Conservation (phyloP, 30 jellyfish, hydroid and myxozoan genomes). For the Phacellophora camtschatica region DNA sequence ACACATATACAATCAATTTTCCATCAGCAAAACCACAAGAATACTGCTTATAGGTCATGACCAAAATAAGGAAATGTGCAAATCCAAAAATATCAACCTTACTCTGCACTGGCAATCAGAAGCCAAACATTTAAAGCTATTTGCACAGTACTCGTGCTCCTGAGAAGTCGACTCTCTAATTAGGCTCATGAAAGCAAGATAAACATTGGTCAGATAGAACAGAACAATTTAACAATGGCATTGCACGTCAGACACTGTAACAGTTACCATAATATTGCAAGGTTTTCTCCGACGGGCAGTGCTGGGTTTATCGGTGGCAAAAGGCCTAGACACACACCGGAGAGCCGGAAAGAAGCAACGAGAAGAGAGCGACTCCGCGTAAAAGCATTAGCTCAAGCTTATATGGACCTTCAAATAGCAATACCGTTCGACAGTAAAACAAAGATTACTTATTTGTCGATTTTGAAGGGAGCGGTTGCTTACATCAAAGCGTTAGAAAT, state of each 20-base stretch:
- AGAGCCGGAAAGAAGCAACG: conserved; percentile 77
- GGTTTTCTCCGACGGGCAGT: background rate
- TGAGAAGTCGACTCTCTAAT: too few species aligned
- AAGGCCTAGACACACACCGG: conserved; percentile 89
- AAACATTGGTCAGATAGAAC: too few species aligned
- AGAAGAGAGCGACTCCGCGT: conserved; percentile 76
- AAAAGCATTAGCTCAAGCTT: conserved; percentile 74
- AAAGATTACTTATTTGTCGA: conserved; percentile 53
- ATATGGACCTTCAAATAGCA: conserved; percentile 36
- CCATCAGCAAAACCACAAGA: conserved; percentile 56
- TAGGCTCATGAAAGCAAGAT: too few species aligned
- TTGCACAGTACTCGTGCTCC: background rate
- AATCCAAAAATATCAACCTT: too few species aligned
- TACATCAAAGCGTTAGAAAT: conserved; percentile 61
- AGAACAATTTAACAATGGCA: conserved; percentile 34
- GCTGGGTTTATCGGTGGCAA: background rate
- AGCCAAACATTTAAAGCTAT: background rate
- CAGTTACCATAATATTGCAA: background rate
- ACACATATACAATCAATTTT: background rate
- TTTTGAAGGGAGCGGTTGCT: conserved; percentile 68
- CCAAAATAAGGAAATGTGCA: too few species aligned
- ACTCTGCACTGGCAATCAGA: background rate
- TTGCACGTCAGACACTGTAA: background rate
- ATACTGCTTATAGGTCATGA: conserved; percentile 7
- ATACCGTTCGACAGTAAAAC: conserved; percentile 68